Evolutionary conservation across 1,140 invertebrate genomes (phyloP).

Genomic region (Drosophila oshimai): DNA sequence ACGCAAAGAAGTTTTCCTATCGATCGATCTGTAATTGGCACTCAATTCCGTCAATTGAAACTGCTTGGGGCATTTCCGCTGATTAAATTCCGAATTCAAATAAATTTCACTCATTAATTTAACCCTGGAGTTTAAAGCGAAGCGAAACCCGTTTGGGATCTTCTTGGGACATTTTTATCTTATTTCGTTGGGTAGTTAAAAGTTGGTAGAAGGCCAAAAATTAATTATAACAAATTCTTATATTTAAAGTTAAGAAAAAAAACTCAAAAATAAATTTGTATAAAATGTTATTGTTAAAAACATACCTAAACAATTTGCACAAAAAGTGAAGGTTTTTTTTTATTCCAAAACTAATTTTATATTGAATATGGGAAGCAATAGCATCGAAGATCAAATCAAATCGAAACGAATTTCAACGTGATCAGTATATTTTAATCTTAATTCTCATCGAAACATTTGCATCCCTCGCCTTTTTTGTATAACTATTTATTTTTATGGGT

Average conservation of each 20-base stretch:
- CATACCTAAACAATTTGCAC: too few relatives aligned
- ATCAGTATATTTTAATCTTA: background rate
- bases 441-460: background rate
- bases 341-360: too few relatives aligned
- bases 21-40: constrained; percentile 6
- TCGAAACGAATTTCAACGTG: background rate
- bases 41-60: constrained; percentile 21
- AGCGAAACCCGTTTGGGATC: constrained; percentile 5
- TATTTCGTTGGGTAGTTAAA: constrained; percentile 1
- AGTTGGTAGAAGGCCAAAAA: background rate
- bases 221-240: background rate
- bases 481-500: constrained; percentile 2
- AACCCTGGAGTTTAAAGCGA: background rate
- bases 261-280: background rate
- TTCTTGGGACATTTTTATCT: background rate
- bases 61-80: background rate
- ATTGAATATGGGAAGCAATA: too few relatives aligned
- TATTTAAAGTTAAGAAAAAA: background rate
- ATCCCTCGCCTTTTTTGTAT: background rate
- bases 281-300: background rate
- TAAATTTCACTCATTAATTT: constrained; percentile 14
- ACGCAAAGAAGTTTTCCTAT: background rate
- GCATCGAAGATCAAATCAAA: too few relatives aligned
- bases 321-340: too few relatives aligned
- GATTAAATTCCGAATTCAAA: constrained; percentile 18